Evolutionary conservation across 2,797 vertebrate genomes (phyloP), one percentile per base, ranked within the genome.

Genomic region (Micropoecilia bifurca): DNA sequence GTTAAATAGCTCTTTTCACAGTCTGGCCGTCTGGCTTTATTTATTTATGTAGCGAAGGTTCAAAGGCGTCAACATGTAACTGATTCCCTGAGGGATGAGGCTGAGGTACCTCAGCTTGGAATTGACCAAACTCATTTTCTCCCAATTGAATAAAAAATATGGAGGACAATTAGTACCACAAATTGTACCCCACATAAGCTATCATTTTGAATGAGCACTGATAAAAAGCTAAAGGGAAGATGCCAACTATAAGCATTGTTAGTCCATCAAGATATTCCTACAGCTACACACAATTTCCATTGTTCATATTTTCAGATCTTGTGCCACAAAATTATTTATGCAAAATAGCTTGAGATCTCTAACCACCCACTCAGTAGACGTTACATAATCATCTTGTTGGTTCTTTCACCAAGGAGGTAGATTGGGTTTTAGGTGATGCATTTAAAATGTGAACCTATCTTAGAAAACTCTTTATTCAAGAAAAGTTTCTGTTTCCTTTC

Each of bases 1-100:
- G 81, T 81, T 84, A 87, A 88, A 87, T 47, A 61, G 57, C 69
- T 79, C 41, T 76, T 46, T 73, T 22, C 36, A 80, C 20, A 33
- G 61, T 61, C 7, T 79, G 50, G 12, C 22, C 68, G 53, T 41
- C 61, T 50, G 41, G 16, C 33, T 78, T 76, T 59, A 73, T 78
- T 77, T 76, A 22, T 55, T 43, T n/a, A 36, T 82, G 9, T 75
- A 83, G 71, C 18, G 59, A 53, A 69, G 55, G 76, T 73, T 68
- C 77, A 28, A 80, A 71, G 47, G 18, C 9, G 36, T 68, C 63
- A 4, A n/a, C 1, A 43, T 1, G 3, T 76, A 36, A 25, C 36
- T 63, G 16, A 66, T 61, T 57, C 28, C 39, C 33, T n/a, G 28
- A 45, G 13, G n/a, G 18, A 28, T 10, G 43, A 77, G 41, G 71